Conservation (phyloP, 1,140 invertebrate genomes). For the Fopius arisanus region DNA sequence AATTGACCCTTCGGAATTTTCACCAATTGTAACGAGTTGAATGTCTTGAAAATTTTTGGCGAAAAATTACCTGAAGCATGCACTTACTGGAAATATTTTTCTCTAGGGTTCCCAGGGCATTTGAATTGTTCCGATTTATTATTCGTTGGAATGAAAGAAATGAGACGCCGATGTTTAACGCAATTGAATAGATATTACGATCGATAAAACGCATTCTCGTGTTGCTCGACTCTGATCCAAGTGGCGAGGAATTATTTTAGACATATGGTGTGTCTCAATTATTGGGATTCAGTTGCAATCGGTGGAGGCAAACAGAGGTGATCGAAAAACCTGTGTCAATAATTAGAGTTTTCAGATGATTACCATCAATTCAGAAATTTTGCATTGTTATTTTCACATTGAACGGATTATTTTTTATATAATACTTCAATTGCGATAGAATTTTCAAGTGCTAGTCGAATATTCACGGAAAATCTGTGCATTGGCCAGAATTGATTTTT, state of each 20-base stretch:
- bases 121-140: not conserved
- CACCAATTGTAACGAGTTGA: not conserved
- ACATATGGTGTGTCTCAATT: not conserved
- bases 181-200: not conserved
- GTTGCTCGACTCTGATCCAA: not conserved
- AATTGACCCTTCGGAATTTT: not conserved
- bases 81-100: no score
- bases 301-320: not conserved
- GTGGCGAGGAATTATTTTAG: not conserved
- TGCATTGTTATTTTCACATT: no score
- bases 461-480: no score
- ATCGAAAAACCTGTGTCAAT: conserved; percentile 4
- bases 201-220: conserved; percentile 4
- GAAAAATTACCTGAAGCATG: no score
- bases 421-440: no score
- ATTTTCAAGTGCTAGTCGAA: no score
- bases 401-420: no score
- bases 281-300: not conserved
- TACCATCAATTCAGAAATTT: not conserved
- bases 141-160: not conserved
- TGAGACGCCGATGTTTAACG: not conserved
- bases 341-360: not conserved
- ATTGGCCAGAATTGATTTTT: no score
- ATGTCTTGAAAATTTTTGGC: no score
- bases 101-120: not conserved